These are phyloP conservation scores for Callyntrura guangdongensis DNA, from an alignment of 2,888 invertebrate genomes.

Conservation along the genomic window DNA sequence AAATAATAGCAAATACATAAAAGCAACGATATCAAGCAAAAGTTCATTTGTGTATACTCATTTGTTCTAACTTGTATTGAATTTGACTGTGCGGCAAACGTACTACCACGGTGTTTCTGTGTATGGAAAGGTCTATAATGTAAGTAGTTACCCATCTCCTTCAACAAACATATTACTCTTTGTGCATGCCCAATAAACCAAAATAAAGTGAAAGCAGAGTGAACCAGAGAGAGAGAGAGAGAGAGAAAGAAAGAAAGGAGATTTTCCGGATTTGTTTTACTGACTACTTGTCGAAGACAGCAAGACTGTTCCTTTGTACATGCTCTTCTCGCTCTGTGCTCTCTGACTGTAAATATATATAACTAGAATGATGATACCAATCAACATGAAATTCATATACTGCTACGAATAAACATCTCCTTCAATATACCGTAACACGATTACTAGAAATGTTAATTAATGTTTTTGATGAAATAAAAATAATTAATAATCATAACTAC, in stretches of 20 bases:
- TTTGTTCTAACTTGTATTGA: neutral
- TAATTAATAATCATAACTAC: too few relatives aligned
- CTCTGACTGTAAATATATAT: too few relatives aligned
- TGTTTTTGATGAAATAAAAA: too few relatives aligned
- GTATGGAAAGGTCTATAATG: neutral
- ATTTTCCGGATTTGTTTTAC: slow-evolving; percentile 14
- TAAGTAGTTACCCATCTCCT: too few relatives aligned
- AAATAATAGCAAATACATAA: slow-evolving; percentile 50
- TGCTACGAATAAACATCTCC: too few relatives aligned
- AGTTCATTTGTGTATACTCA: neutral
- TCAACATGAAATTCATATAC: too few relatives aligned
- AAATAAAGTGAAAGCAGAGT: neutral
- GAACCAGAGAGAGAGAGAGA: neutral
- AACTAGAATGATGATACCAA: too few relatives aligned
- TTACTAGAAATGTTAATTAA: too few relatives aligned
- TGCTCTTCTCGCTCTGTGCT: too few relatives aligned
- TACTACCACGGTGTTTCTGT: neutral
- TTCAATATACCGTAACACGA: too few relatives aligned
- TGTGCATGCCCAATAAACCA: neutral
- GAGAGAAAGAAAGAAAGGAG: neutral
- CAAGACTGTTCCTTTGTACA: too few relatives aligned
- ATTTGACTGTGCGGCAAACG: neutral
- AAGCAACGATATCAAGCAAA: slow-evolving; percentile 39
- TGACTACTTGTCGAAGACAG: neutral
- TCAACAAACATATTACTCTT: too few relatives aligned